Percentiles rank a stretch among this genome's conserved stretches.
Conservation (phyloP, 2,113 vertebrate genomes). For the Phyllostomus hastatus region DNA sequence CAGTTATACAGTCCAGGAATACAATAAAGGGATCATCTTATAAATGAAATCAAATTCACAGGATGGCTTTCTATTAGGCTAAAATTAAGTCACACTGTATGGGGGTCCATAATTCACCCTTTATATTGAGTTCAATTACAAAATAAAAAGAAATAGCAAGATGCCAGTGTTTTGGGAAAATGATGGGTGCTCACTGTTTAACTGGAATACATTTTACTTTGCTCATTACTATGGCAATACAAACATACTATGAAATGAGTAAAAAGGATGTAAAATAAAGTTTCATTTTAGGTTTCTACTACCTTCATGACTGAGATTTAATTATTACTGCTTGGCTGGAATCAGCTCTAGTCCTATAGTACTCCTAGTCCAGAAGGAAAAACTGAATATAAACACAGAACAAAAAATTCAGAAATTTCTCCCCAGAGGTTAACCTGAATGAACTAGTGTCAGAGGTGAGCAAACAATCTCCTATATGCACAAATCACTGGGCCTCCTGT, state of each 20-base stretch:
- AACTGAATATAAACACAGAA: neutral
- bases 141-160: neutral
- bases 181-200: neutral
- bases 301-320: constrained; percentile 23
- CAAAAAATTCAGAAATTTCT: neutral
- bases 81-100: constrained; percentile 25
- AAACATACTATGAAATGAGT: neutral
- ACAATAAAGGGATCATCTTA: neutral
- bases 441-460: neutral
- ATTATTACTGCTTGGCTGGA: neutral
- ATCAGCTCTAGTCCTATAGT: neutral
- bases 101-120: neutral
- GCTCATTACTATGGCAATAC: constrained; percentile 9
- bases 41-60: constrained; percentile 25
- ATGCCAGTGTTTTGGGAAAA: neutral
- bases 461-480: neutral
- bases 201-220: constrained; percentile 22
- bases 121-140: neutral
- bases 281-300: constrained; percentile 16
- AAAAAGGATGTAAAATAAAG: constrained; percentile 7
- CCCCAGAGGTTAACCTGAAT: neutral
- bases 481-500: neutral
- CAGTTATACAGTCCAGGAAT: neutral
- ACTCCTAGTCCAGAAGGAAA: neutral
- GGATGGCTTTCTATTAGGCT: neutral